Conservation (phyloP, 1,140 invertebrate species). For the Papilio polytes region DNA sequence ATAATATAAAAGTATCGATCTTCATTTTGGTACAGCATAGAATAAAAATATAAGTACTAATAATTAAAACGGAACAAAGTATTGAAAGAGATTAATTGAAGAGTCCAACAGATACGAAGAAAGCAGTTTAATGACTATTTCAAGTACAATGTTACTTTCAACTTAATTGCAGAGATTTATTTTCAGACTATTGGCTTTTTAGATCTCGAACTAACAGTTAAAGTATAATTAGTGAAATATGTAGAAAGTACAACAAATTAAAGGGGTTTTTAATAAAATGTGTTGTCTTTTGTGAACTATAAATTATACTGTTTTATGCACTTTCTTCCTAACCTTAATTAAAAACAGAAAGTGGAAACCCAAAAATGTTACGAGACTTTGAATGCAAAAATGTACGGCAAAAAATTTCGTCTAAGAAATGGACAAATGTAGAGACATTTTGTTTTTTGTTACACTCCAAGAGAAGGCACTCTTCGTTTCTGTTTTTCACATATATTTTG, state of each 20-base stretch:
- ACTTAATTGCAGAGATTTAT: neutral
- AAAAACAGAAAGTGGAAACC: neutral
- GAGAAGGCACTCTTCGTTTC: neutral
- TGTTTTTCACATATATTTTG: neutral
- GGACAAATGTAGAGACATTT: neutral
- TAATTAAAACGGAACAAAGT: neutral
- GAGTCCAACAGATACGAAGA: neutral
- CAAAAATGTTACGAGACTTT: neutral
- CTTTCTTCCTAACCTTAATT: constrained; percentile 7
- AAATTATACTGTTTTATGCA: neutral
- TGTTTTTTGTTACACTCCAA: neutral
- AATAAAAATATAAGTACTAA: neutral
- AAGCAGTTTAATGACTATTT: neutral
- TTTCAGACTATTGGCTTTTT: neutral
- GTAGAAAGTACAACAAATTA: neutral
- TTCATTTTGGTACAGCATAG: neutral
- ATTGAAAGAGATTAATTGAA: neutral
- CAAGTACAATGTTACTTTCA: neutral
- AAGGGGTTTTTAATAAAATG: neutral
- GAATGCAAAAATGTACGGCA: neutral
- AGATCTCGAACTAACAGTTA: neutral
- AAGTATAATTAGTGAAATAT: neutral
- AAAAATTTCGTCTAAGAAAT: neutral
- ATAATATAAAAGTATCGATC: neutral
- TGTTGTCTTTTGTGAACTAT: neutral